phyloP scores from a whole-genome alignment of 2,797 vertebrate species.

The Ctenopoma multispine region DNA sequence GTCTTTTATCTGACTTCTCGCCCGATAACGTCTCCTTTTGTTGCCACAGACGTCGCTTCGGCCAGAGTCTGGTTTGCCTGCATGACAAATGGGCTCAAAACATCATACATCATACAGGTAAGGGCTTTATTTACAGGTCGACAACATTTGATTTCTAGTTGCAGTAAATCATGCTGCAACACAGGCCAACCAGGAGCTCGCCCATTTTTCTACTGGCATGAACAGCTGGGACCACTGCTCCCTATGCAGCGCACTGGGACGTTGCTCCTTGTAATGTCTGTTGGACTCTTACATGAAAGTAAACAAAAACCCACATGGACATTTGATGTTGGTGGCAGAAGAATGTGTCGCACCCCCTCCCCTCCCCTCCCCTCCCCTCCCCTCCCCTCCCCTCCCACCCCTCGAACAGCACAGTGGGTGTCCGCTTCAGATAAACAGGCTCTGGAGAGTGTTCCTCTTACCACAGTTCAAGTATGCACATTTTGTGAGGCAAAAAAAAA shows the following conservation, averaged over 20 bases:
- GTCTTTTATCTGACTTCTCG: slow-evolving; percentile 1
- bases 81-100: slow-evolving; percentile 26
- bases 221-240: slow-evolving; percentile 32
- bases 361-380: too few relatives aligned
- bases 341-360: slow-evolving; percentile 14
- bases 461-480: slow-evolving; percentile 83
- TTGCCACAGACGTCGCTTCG: not conserved
- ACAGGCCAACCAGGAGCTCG: slow-evolving; percentile 35
- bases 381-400: not conserved
- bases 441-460: slow-evolving; percentile 78
- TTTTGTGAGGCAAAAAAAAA: slow-evolving; percentile 77
- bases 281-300: slow-evolving; percentile 49
- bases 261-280: slow-evolving; percentile 45
- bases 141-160: slow-evolving; percentile 85
- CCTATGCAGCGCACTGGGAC: slow-evolving; percentile 41
- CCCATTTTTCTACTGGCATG: slow-evolving; percentile 26
- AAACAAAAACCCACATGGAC: slow-evolving; percentile 40
- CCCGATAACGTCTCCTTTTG: not conserved
- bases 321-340: slow-evolving; percentile 36
- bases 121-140: slow-evolving; percentile 75
- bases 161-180: slow-evolving; percentile 86
- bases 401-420: slow-evolving; percentile 81
- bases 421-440: slow-evolving; percentile 81
- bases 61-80: slow-evolving; percentile 15
- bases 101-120: slow-evolving; percentile 47